Evolutionary conservation across 2,888 invertebrate genomes (phyloP), one percentile per base, ranked within the genome.

Genomic region (Sesia apiformis): DNA sequence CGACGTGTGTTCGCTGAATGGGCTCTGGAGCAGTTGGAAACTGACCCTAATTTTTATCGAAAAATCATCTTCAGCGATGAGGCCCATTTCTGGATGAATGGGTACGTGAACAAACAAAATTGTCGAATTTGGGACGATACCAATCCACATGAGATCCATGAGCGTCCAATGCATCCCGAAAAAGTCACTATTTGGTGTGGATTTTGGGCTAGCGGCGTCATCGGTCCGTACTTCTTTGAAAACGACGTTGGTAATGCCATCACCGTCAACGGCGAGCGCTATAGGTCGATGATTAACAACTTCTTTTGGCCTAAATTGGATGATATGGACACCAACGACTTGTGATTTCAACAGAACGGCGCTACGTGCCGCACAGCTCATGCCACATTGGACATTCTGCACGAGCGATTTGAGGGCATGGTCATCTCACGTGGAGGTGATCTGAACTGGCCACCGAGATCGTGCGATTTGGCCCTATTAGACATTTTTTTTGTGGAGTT

Each of bases 341-440:
- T 58, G 53, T 58, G 56, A 56, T 60, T 57, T 46, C 56, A 60
- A 52, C 61, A 63, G 50, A 60, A 64, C 53, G 62, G 60, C 55
- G 65, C 63, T 40, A 66, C 61, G 42, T 57, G 58, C 54, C 62
- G 63, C 56, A 62, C 60, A 57, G 62, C 59, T 38, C n/a, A 51
- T 43, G 62, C 23, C 43, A 63, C 63, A 60, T 57, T 62, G 38
- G 58, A 59, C 43, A 53, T 63, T 53, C 46, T 63, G 56, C 46
- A 59, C 4, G 57, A 58, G 50, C 40, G 51, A 42, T 58, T 61
- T 56, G 53, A 56, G 49, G 55, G 58, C 42, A 54, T 51, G 53
- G 57, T 58, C 51, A 56, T 58, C 54, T 58, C 57, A 38, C 55
- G 57, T 49, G 41, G 55, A 53, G 57, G 52, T 52, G 56, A 55